phyloP scores from a whole-genome alignment of 2,888 invertebrate genomes.

The Polylopha cassiicola region DNA sequence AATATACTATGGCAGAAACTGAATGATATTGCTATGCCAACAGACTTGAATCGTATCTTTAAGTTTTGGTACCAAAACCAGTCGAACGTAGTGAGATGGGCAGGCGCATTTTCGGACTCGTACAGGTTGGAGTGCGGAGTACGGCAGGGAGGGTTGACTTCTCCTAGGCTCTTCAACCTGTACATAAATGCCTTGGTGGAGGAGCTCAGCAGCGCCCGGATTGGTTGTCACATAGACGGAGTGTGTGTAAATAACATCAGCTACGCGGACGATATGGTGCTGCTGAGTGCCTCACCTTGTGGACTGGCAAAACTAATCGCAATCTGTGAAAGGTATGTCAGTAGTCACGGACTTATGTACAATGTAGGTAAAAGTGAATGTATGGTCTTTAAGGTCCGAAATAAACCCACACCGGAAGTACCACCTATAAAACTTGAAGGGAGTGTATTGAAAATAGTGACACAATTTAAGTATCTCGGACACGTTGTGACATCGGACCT shows the following conservation, averaged over 20 bases:
- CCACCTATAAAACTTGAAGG: background rate
- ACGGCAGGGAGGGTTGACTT: conserved; percentile 10
- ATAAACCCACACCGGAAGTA: background rate
- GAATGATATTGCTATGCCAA: background rate
- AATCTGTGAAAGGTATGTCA: background rate
- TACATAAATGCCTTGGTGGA: conserved; percentile 13
- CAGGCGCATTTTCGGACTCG: background rate
- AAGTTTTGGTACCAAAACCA: background rate
- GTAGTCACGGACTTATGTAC: background rate
- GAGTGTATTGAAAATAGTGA: too few species aligned
- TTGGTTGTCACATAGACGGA: conserved; percentile 11
- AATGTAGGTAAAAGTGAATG: background rate
- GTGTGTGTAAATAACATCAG: conserved; percentile 19
- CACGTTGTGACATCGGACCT: background rate
- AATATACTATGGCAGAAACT: background rate
- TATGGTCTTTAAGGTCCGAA: background rate
- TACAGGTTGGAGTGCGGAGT: background rate
- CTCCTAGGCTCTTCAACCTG: conserved; percentile 13
- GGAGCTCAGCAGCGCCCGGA: conserved; percentile 17
- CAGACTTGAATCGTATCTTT: background rate
- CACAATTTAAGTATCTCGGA: background rate
- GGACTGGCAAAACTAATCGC: background rate
- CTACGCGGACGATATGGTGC: too few species aligned
- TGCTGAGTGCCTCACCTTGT: background rate
- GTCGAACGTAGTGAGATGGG: background rate